A percentile compares a stretch with the other conserved stretches of the same genome.
phyloP scores from a whole-genome alignment of 2,797 vertebrate genomes.

The Staurois parvus region DNA sequence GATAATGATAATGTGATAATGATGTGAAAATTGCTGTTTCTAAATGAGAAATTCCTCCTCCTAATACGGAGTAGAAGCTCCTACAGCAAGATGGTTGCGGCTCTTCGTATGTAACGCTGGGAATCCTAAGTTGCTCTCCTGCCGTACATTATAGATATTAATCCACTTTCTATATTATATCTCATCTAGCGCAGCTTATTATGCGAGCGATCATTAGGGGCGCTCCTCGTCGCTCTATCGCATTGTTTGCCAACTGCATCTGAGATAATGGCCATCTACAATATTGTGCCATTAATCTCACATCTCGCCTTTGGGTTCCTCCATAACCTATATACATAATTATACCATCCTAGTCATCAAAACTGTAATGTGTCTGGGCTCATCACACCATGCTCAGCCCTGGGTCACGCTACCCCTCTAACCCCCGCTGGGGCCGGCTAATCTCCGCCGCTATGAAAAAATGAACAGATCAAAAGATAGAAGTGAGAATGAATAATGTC shows the following conservation, averaged over 20 bases:
- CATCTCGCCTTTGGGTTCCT: slow-evolving; percentile 20
- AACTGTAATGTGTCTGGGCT: slow-evolving; percentile 14
- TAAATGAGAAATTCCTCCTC: no score
- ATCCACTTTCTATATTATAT: neutral
- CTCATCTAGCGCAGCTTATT: slow-evolving; percentile 3
- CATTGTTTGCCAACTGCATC: slow-evolving; percentile 28
- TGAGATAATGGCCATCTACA: slow-evolving; percentile 28
- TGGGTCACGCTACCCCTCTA: neutral
- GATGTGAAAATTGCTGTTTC: no score
- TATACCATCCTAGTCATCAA: slow-evolving; percentile 23
- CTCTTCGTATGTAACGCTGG: no score
- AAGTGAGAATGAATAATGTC: neutral
- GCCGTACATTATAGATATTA: neutral
- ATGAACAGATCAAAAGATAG: neutral
- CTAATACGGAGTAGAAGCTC: no score
- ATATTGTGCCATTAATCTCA: slow-evolving; percentile 40
- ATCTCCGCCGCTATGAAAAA: slow-evolving; percentile 1
- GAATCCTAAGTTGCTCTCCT: no score
- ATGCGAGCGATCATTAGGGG: neutral
- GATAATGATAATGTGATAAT: no score
- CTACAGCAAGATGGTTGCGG: no score
- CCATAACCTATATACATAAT: slow-evolving; percentile 34
- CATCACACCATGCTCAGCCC: slow-evolving; percentile 21
- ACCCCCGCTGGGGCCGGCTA: neutral
- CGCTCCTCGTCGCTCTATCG: slow-evolving; percentile 2